Base-by-base conservation (phyloP, 1,140 invertebrate genomes). In the Akabosia matsudoensis region DNA sequence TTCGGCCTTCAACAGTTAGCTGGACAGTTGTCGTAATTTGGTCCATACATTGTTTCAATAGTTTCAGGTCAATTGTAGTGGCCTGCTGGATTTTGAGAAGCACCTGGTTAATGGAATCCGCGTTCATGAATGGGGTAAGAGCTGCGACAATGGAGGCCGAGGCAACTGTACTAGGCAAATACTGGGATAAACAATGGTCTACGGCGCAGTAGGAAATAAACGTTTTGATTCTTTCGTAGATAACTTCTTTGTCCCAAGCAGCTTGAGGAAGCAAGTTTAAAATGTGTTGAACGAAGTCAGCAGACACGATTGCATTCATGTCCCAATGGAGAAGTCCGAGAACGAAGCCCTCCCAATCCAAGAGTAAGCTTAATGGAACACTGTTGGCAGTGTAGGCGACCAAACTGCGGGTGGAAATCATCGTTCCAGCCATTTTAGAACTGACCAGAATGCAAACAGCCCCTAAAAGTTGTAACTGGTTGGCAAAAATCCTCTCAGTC, bases 331-430 rank as follows among this genome's bases (percentile, higher is more conserved):
- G n/a, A 1, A 67, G 3, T 67, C 61, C 61, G 13, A 67, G 22
- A 10, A 67, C 4, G 3, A 67, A 67, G 4, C 22, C 26, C n/a
- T 67, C 61, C 61, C 61, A 67, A 10, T 67, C 95, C 88, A 91
- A 91, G 73, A 97, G 87, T 82, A 97, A 92, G 73, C 91, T 86
- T 74, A 91, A 86, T 54, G 90, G 91, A 84, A 97, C 92, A 83
- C 94, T 96, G 85, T 94, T 92, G 83, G 96, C 96, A 10, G 95
- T 97, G 86, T 96, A 97, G 85, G 91, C 92, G 78, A 96, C 91
- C 45, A 98, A 88, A 73, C 87, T 88, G 0, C 93, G 90, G 84
- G 97, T 92, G 67, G 93, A 89, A 24, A 97, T 86, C n/a, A 73
- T 54, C 26, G 51, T 78, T 16, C 80, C 80, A 45, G 71, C 33